These are phyloP conservation scores for Ailuropoda melanoleuca DNA, from an alignment of 2,113 vertebrate species.

Conservation along the genomic window DNA sequence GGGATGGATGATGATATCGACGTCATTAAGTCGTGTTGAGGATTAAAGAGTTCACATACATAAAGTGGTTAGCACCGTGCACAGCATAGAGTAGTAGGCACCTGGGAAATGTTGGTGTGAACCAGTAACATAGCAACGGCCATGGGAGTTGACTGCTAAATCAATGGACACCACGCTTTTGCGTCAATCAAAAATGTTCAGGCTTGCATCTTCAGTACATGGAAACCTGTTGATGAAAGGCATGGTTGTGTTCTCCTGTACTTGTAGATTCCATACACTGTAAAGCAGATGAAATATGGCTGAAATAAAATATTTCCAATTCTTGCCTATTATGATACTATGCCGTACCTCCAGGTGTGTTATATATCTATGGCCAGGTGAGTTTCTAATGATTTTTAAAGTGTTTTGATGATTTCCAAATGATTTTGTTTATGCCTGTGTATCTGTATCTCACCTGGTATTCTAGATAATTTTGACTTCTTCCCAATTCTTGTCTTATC, in stretches of 20 bases:
- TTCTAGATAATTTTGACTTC: not conserved
- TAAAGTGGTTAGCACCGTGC: not conserved
- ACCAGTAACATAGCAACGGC: not conserved
- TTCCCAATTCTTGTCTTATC: not conserved
- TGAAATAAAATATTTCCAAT: not conserved
- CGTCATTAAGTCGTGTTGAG: not conserved
- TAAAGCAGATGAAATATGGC: conserved; percentile 1
- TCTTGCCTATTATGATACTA: not conserved
- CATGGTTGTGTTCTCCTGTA: not conserved
- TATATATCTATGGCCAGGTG: not conserved
- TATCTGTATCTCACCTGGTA: not conserved
- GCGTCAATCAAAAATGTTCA: not conserved
- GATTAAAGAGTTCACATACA: not conserved
- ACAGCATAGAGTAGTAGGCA: not conserved
- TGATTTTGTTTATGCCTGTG: not conserved
- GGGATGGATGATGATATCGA: not conserved
- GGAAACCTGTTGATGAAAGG: not conserved
- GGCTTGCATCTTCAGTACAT: not conserved
- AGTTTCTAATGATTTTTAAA: not conserved
- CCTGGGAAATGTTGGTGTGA: not conserved
- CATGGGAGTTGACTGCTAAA: not conserved
- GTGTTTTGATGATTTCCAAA: not conserved
- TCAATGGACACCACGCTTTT: not conserved
- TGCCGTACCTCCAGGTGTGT: not conserved
- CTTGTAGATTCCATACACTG: not conserved